Evolutionary conservation across 2,113 vertebrate species (phyloP).

Genomic region (Malurus melanocephalus): DNA sequence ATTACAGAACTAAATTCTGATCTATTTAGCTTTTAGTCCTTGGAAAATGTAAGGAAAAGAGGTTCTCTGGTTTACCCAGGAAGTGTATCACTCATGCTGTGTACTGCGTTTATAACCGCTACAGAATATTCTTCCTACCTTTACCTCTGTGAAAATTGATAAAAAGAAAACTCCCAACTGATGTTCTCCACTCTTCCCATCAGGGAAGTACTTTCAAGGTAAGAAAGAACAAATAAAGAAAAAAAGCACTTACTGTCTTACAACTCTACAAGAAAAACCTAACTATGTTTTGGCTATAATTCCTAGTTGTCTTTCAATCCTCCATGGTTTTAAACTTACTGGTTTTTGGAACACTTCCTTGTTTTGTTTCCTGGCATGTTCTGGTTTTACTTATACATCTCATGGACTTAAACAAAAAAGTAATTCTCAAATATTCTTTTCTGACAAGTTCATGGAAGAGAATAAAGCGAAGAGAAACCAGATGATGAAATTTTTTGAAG

Average conservation of each 20-base stretch:
- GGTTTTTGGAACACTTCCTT: background rate
- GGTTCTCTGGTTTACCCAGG: background rate
- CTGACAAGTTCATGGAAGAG: background rate
- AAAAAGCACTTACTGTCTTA: background rate
- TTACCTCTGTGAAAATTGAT: background rate
- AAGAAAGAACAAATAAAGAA: background rate
- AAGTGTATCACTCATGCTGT: background rate
- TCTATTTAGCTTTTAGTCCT: background rate
- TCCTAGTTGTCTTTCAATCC: background rate
- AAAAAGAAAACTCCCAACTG: rapidly evolving
- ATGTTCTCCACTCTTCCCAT: background rate
- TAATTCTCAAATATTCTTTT: slow-evolving; percentile 12
- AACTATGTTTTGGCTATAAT: background rate
- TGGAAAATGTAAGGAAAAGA: background rate
- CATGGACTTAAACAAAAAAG: background rate
- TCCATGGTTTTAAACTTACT: background rate
- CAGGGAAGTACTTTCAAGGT: background rate
- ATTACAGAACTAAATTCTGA: background rate
- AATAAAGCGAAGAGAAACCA: background rate
- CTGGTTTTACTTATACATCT: background rate
- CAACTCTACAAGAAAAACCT: background rate
- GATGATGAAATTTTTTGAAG: background rate
- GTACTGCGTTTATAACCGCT: background rate
- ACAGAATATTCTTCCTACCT: background rate
- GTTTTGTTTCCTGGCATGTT: background rate